Conservation (phyloP, 2,113 vertebrate genomes). For the Orycteropus afer region DNA sequence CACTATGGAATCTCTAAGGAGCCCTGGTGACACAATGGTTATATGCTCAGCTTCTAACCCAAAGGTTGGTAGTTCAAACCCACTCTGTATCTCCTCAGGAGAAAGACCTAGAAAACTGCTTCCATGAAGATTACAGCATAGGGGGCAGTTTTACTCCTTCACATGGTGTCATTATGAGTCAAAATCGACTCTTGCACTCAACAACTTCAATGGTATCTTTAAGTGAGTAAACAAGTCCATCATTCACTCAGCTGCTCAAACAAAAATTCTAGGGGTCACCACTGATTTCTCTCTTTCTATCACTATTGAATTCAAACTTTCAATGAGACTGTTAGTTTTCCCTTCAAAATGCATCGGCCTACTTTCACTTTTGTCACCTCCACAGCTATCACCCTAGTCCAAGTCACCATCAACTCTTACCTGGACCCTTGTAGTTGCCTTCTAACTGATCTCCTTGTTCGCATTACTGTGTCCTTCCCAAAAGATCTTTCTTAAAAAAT, state of each 20-base stretch:
- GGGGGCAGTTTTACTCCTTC: no score
- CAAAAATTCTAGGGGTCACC: background rate
- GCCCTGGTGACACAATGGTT: no score
- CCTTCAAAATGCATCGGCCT: background rate
- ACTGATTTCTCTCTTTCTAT: background rate
- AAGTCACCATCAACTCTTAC: background rate
- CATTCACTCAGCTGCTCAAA: background rate
- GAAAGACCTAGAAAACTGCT: no score
- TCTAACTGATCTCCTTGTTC: background rate
- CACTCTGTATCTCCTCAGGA: no score
- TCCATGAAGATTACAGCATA: no score
- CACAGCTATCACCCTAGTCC: background rate
- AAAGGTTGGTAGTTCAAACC: no score
- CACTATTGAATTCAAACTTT: background rate
- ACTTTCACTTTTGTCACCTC: background rate
- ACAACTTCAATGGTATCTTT: background rate
- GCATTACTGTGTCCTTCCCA: background rate
- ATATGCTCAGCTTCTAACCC: no score
- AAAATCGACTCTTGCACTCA: no score
- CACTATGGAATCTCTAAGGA: background rate
- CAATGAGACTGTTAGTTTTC: background rate
- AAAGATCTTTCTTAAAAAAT: background rate
- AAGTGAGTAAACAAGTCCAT: background rate
- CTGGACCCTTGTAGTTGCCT: background rate
- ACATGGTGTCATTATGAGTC: no score